Percentiles rank a stretch among this genome's conserved stretches.
phyloP scores from a whole-genome alignment of 2,113 vertebrate species.

The Sus scrofa region DNA sequence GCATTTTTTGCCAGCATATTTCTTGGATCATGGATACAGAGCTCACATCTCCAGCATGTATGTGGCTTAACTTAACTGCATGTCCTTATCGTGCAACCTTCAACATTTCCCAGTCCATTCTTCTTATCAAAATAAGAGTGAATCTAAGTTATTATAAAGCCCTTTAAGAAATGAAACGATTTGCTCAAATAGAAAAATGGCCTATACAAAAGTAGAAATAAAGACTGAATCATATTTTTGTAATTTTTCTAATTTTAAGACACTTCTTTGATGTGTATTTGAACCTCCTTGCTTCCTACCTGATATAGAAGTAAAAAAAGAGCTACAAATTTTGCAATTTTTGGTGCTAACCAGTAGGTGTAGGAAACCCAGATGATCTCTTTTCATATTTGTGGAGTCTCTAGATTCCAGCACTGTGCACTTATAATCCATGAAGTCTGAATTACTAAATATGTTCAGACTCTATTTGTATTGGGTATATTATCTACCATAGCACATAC shows the following conservation, averaged over 20 bases:
- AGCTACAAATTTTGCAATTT: background rate
- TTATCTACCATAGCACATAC: background rate
- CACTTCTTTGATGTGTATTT: background rate
- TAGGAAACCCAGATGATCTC: background rate
- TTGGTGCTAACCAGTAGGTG: background rate
- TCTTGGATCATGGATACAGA: background rate
- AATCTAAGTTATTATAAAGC: background rate
- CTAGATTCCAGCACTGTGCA: background rate
- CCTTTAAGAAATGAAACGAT: slow-evolving; percentile 12
- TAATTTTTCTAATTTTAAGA: slow-evolving; percentile 28
- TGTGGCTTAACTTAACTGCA: background rate
- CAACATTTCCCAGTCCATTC: background rate
- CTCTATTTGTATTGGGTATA: background rate
- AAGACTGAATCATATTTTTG: background rate
- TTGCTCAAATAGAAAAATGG: background rate
- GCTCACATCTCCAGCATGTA: background rate
- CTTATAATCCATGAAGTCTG: slow-evolving; percentile 15
- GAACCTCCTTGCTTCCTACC: background rate
- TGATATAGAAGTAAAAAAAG: background rate
- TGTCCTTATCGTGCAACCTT: background rate
- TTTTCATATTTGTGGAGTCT: background rate
- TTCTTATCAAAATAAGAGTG: background rate
- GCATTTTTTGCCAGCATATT: background rate
- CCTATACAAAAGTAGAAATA: background rate
- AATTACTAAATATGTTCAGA: slow-evolving; percentile 43